These are phyloP conservation scores for Nanger granti DNA, from an alignment of 2,113 vertebrate species.

Conservation along the genomic window DNA sequence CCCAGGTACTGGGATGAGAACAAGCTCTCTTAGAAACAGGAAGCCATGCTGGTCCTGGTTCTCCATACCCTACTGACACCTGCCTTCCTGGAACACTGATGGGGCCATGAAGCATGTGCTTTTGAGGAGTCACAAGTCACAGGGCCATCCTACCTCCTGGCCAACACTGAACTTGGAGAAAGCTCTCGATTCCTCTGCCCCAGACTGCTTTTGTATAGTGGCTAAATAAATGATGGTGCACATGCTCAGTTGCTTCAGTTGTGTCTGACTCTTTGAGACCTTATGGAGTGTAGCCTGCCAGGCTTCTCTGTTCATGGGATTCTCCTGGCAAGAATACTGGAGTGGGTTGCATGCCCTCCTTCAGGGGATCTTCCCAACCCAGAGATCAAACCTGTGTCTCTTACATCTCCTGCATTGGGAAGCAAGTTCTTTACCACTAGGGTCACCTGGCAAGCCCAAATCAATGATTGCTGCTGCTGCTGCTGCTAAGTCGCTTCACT, in stretches of 20 bases:
- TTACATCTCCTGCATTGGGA: not conserved
- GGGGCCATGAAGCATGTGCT: not conserved
- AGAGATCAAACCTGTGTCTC: not conserved
- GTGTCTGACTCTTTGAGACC: not conserved
- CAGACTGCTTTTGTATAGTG: not conserved
- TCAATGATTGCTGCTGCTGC: not conserved
- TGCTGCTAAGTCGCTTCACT: too few species aligned
- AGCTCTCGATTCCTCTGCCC: not conserved
- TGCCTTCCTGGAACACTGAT: not conserved
- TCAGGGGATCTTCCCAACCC: not conserved
- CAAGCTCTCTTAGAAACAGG: not conserved
- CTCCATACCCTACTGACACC: not conserved
- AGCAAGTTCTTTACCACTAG: not conserved
- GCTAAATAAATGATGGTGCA: not conserved
- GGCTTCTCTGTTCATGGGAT: not conserved
- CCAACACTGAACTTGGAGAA: not conserved
- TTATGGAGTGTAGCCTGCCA: not conserved
- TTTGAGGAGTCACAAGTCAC: not conserved
- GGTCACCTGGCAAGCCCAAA: not conserved
- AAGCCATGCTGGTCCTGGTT: not conserved
- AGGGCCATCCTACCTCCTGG: not conserved
- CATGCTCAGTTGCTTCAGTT: not conserved
- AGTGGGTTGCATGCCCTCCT: not conserved
- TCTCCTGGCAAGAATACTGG: not conserved
- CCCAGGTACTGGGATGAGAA: not conserved